These are phyloP conservation scores for Cheirogaleus major DNA, from an alignment of 2,797 vertebrate genomes.

Conservation along the genomic window DNA sequence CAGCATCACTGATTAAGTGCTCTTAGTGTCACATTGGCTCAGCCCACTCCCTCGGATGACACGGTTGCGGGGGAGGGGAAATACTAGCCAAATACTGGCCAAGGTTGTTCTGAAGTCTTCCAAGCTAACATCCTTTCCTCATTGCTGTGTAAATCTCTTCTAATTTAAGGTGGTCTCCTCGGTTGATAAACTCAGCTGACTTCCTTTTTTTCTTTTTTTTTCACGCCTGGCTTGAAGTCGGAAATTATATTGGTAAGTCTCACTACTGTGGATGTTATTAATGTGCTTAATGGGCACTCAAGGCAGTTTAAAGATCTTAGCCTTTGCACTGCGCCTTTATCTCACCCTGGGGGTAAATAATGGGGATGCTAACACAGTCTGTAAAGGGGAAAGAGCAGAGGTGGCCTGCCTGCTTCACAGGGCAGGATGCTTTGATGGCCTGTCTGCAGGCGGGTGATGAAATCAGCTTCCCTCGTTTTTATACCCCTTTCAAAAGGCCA, in stretches of 20 bases:
- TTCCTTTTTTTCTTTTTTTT: conserved; percentile 31
- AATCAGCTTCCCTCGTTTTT: conserved; percentile 58
- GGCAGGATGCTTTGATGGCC: conserved; percentile 66
- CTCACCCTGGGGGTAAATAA: conserved; percentile 80
- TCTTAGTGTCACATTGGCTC: background rate
- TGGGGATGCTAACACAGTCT: conserved; percentile 72
- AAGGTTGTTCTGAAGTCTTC: background rate
- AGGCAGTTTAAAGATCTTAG: conserved; percentile 77
- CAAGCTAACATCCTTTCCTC: background rate
- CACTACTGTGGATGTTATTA: conserved; percentile 77
- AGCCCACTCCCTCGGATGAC: background rate
- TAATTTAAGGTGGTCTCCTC: conserved; percentile 64
- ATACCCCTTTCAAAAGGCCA: conserved; percentile 70
- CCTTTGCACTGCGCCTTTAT: conserved; percentile 72
- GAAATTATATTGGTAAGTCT: conserved; percentile 75
- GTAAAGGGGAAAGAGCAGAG: conserved; percentile 67
- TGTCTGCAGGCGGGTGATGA: conserved; percentile 60
- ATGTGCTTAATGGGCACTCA: conserved; percentile 78
- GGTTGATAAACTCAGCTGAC: conserved; percentile 63
- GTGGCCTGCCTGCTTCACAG: conserved; percentile 50
- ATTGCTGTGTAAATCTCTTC: background rate
- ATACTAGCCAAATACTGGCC: background rate
- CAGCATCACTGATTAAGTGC: background rate
- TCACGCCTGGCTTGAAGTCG: conserved; percentile 65
- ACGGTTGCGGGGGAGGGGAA: background rate